Percentiles rank a stretch among this genome's conserved stretches.
Evolutionary conservation across 2,797 vertebrate genomes (phyloP).

Genomic region (Ciconia nigra): DNA sequence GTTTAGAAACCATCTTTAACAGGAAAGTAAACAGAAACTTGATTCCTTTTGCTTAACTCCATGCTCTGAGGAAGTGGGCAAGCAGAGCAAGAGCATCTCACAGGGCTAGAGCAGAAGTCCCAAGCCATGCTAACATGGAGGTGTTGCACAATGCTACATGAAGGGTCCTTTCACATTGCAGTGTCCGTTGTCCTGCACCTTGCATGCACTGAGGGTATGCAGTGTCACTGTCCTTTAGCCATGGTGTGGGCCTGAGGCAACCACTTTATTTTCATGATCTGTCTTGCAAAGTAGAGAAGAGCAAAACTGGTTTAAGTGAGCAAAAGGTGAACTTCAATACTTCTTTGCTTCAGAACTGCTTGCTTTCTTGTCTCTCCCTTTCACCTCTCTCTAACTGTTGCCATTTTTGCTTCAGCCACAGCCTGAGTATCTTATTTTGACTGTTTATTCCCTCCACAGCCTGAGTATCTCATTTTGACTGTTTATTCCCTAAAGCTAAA

Average conservation of each 20-base stretch:
- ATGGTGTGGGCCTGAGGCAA: neutral
- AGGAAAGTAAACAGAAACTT: neutral
- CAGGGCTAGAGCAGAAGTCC: neutral
- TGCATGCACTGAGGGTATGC: too few species aligned
- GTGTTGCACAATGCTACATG: rapidly evolving
- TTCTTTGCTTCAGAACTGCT: neutral
- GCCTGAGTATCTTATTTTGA: neutral
- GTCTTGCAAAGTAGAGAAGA: neutral
- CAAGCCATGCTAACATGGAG: rapidly evolving
- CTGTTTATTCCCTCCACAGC: neutral
- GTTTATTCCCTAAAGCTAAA: neutral
- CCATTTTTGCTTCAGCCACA: neutral
- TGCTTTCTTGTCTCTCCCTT: neutral
- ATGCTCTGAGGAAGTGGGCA: neutral
- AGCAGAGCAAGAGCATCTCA: neutral
- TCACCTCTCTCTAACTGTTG: neutral
- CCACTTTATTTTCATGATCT: neutral
- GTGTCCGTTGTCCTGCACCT: rapidly evolving
- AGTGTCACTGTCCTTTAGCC: neutral
- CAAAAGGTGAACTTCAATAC: neutral
- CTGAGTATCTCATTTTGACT: neutral
- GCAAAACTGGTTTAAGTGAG: neutral
- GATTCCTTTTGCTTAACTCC: neutral
- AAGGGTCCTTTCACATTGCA: neutral
- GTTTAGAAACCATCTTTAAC: neutral